phyloP scores from a whole-genome alignment of 2,797 vertebrate species.

The Sciaenops ocellatus region DNA sequence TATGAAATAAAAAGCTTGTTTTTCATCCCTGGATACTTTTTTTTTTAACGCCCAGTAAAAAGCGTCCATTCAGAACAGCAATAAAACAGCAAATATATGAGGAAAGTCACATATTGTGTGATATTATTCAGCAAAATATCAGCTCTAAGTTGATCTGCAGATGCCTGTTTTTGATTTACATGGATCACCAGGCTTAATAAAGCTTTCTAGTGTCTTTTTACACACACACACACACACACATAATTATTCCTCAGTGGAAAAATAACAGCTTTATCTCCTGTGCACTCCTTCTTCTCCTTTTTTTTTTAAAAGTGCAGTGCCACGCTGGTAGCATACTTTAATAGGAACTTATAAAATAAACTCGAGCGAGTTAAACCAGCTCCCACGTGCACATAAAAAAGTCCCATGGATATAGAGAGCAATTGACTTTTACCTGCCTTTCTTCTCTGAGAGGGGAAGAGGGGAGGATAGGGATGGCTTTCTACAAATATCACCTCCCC shows the following conservation, averaged over 20 bases:
- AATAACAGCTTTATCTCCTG: conserved; percentile 82
- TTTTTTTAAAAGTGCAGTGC: conserved; percentile 66
- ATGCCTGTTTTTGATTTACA: conserved; percentile 59
- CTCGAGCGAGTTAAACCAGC: conserved; percentile 69
- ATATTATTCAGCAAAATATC: conserved; percentile 6
- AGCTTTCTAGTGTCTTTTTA: conserved; percentile 50
- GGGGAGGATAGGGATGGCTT: conserved; percentile 85
- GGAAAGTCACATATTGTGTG: conserved; percentile 5
- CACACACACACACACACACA: conserved; percentile 36
- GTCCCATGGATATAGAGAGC: conserved; percentile 79
- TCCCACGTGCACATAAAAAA: conserved; percentile 85
- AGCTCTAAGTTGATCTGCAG: conserved; percentile 36
- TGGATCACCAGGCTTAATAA: conserved; percentile 59
- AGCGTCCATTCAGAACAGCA: conserved; percentile 46
- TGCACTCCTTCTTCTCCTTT: conserved; percentile 60
- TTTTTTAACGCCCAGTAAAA: conserved; percentile 49
- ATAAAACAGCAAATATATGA: conserved; percentile 36
- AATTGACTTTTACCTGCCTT: conserved; percentile 85
- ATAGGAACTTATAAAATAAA: conserved; percentile 87
- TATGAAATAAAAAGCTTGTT: conserved; percentile 18
- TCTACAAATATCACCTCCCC: conserved; percentile 84
- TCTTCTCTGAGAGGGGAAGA: conserved; percentile 58
- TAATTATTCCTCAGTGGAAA: conserved; percentile 75
- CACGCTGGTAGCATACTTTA: conserved; percentile 84
- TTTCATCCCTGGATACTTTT: conserved; percentile 20